Evolutionary conservation across 1,140 invertebrate genomes (phyloP), one percentile per base, ranked within the genome.

Genomic region (Drosophila burlai): DNA sequence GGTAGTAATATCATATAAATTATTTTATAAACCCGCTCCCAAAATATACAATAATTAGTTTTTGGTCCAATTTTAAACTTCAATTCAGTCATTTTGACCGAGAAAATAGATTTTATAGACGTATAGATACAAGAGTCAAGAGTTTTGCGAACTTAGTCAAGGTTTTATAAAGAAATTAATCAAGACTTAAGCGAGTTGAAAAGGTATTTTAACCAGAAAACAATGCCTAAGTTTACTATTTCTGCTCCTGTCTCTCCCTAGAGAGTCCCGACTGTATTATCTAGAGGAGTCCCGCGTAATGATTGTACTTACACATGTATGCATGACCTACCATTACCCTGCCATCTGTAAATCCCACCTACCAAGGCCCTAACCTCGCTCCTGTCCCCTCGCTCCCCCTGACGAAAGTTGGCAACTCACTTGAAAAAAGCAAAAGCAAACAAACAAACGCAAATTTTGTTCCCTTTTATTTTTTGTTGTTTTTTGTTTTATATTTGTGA

Each of bases 241-340:
- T 21, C 0, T 21, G 4, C 18, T 55, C 18, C 54, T 24, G 18
- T n/a, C 34, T 13, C 4, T 1, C 1, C 9, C 11, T 31, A 29
- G 31, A 11, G 18, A 40, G 21, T 24, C 36, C n/a, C 5, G 2
- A 68, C 67, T 68, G 85, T 89, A 81, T 55, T 63, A 67, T 67
- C 61, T 80, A 67, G 71, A 67, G 58, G 31, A 63, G 65, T 47
- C 67, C 79, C 77, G 77, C 84, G 73, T 87, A 89, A 87, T 87
- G 84, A 89, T 89, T 89, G 81, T 89, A 81, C 85, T 89, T 81
- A 89, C 85, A 89, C 66, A 79, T 89, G 85, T 90, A 84, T 84
- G 84, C 82, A 81, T 82, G 57, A 78, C 80, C 75, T 59, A 24
- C 78, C 66, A 78, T 72, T 78, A 78, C 67, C 54, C 79, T 52